Evolutionary conservation across 2,113 vertebrate genomes (phyloP).

Genomic region (Poecile atricapillus): DNA sequence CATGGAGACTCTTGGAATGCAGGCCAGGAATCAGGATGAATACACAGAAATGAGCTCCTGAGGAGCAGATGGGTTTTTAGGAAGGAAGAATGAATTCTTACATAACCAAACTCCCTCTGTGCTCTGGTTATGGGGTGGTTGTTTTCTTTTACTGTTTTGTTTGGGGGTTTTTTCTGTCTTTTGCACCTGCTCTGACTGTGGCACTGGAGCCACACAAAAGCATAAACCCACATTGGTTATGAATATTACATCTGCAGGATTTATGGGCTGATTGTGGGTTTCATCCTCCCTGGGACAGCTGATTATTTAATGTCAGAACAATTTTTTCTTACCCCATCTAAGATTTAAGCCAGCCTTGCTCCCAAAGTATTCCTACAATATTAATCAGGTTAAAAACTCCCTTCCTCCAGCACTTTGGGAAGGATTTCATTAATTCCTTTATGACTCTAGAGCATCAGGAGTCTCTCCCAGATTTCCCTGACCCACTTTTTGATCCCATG

Average conservation of each 20-base stretch:
- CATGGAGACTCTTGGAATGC: background rate
- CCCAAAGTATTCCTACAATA: background rate
- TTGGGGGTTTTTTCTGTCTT: background rate
- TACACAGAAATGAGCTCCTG: background rate
- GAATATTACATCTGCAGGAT: background rate
- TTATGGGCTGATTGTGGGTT: background rate
- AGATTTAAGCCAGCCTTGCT: background rate
- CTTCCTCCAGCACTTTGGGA: background rate
- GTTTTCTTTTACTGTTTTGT: background rate
- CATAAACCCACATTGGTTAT: fast-evolving
- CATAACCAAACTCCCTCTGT: background rate
- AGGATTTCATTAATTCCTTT: background rate
- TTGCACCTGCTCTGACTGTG: background rate
- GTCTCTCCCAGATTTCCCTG: background rate
- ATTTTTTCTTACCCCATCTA: background rate
- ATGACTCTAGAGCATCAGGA: background rate
- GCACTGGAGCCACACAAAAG: background rate
- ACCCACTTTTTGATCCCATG: background rate
- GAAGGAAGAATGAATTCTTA: slow-evolving; percentile 3
- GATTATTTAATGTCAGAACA: background rate
- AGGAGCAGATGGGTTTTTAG: background rate
- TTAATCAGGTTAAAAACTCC: background rate
- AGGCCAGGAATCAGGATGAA: background rate
- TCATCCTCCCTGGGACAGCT: background rate
- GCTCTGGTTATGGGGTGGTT: background rate